Base-by-base conservation (phyloP, 2,113 vertebrate species). In the Cyprinodon brontotheroides region DNA sequence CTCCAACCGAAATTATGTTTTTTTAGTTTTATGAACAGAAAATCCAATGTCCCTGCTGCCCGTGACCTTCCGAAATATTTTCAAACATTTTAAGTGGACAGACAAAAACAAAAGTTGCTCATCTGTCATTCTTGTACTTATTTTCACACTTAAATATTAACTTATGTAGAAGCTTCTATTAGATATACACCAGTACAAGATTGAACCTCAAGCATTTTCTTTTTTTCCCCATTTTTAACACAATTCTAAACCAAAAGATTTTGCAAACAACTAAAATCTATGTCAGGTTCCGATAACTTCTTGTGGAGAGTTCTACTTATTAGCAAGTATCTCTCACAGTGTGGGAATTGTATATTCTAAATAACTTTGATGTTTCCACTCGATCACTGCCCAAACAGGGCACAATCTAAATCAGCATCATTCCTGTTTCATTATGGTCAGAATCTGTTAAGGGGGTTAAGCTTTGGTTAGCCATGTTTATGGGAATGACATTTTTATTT, bases 31-130 rank as follows among this genome's bases (percentile, higher is more conserved):
- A 61, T 57, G 11, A 66, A 79, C 41, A 72, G 45, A 69, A 68
- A 15, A 22, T 4, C 17, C 9, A 22, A 11, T 37, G 29, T 47
- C 37, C 22, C 14, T 22, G 39, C n/a, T 11, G 47, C 11, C 12
- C 47, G 11, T 74, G 68, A 77, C 80, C 71, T 86, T 61, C 66
- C 61, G 70, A 59, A 29, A 72, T 74, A 9, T 17, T 50, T 68
- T 77, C 39, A 48, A 63, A 11, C 60, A 38, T 68, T 62, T 37
- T 62, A 20, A 40, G 10, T 59, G 36, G 61, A 71, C 67, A 61
- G 62, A 81, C 37, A 61, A 8, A 68, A 60, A 29, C 73, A 79
- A 59, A 41, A 11, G 36, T 15, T 38, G 66, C 78, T 8, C 65
- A 50, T 78, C 36, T 65, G 14, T 14, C 4, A 70, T 57, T 78